phyloP scores from a whole-genome alignment of 1,140 invertebrate genomes.

The Drosophila nebulosa region DNA sequence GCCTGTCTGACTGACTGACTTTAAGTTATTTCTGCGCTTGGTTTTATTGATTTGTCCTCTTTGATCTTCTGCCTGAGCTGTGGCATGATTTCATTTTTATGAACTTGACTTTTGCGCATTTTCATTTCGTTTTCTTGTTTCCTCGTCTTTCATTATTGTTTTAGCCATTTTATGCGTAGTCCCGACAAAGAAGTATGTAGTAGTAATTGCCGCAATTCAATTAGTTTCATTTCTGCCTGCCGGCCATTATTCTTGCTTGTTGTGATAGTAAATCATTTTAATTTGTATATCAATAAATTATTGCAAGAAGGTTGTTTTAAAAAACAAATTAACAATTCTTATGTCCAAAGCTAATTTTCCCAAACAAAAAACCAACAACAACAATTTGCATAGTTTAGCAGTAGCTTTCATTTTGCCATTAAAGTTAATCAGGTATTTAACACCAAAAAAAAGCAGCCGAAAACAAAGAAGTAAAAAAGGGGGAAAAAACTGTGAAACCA shows the following conservation, averaged over 20 bases:
- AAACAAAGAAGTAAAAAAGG: neutral
- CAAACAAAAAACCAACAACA: neutral
- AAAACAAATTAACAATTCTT: conserved; percentile 57
- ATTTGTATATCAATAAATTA: neutral
- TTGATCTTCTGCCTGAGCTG: conserved; percentile 77
- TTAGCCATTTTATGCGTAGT: conserved; percentile 61
- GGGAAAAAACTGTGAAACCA: conserved; percentile 57
- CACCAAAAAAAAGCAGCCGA: conserved; percentile 41
- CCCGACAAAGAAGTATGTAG: conserved; percentile 27
- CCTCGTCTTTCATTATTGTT: conserved; percentile 1
- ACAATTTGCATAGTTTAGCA: conserved; percentile 59
- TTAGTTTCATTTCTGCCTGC: conserved; percentile 66
- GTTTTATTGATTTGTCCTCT: conserved; percentile 78
- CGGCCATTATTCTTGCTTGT: conserved; percentile 60
- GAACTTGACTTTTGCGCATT: conserved; percentile 67
- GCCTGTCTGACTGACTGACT: conserved; percentile 52
- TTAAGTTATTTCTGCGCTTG: conserved; percentile 68
- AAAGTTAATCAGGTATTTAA: conserved; percentile 74
- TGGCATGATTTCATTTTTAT: conserved; percentile 79
- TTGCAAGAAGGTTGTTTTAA: conserved; percentile 39
- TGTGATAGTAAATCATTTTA: conserved; percentile 41
- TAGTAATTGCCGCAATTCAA: conserved; percentile 77
- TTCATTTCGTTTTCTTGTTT: conserved; percentile 42
- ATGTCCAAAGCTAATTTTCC: conserved; percentile 37
- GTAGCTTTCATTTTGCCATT: conserved; percentile 15